Conservation (phyloP, 2,797 vertebrate species). For the Halcyon badia region DNA sequence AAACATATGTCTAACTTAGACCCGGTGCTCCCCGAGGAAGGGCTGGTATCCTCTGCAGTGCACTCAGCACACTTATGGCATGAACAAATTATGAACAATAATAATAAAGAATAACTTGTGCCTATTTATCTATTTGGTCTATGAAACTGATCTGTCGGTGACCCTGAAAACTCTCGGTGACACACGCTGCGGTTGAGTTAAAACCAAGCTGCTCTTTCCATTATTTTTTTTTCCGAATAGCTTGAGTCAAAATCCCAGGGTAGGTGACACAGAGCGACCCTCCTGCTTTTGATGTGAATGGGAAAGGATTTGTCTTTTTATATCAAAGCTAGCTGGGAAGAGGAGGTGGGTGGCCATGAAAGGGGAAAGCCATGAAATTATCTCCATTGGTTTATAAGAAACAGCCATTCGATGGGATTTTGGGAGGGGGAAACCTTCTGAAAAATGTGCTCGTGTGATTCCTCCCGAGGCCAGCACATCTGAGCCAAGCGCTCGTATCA, state of each 20-base stretch:
- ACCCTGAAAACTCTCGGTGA: constrained; percentile 47
- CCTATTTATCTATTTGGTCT: constrained; percentile 72
- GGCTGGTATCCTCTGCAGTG: neutral
- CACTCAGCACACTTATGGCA: constrained; percentile 53
- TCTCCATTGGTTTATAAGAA: constrained; percentile 71
- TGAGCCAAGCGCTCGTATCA: constrained; percentile 30
- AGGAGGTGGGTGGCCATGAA: constrained; percentile 72
- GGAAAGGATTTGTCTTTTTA: constrained; percentile 73
- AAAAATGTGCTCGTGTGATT: constrained; percentile 68
- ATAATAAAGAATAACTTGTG: constrained; percentile 52
- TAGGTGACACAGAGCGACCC: constrained; percentile 61
- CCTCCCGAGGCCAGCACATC: constrained; percentile 53
- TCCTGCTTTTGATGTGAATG: constrained; percentile 68
- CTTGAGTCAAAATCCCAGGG: constrained; percentile 62
- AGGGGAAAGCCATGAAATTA: constrained; percentile 67
- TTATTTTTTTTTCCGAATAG: constrained; percentile 33
- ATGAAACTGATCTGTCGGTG: constrained; percentile 48
- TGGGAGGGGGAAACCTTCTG: constrained; percentile 69
- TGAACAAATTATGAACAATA: constrained; percentile 60
- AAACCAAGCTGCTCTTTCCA: constrained; percentile 61
- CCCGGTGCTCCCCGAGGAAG: neutral
- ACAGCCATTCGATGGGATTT: constrained; percentile 48
- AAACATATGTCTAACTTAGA: constrained; percentile 56
- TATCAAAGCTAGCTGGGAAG: constrained; percentile 63
- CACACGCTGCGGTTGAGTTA: constrained; percentile 15